Evolutionary conservation across 2,888 invertebrate species (phyloP), one percentile per base, ranked within the genome.

Genomic region (Pasiphila rectangulata): DNA sequence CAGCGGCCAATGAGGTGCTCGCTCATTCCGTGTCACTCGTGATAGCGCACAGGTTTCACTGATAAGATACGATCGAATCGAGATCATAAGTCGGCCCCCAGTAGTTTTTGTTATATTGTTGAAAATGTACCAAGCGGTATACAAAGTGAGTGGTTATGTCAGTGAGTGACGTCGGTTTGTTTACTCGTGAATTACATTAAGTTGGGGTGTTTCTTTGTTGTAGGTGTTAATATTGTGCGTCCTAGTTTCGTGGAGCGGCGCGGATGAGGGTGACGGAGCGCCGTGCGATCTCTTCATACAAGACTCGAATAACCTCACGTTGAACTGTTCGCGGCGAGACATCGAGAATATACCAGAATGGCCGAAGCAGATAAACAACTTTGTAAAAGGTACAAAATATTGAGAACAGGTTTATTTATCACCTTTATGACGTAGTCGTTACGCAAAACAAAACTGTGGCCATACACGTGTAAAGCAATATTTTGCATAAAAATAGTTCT

Each of bases 171-270:
- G 56, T 57, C 54, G 44, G 59, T 49, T 57, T 59, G 66, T 70
- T 68, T 64, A 59, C 64, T 43, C 21, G 35, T 16, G 37, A 34
- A 42, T 73, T 72, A 72, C 64, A 71, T n/a, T 75, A 74, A 71
- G 69, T 72, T 69, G 75, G 69, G 66, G 71, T 71, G 75, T 73
- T 75, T 76, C 72, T 84, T 81, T 84, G 83, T 87, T 84, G 65
- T 84, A 88, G 87, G 85, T 83, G 73, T 76, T 83, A 79, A 77
- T 81, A 74, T 63, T 85, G 64, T 76, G 78, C 73, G 79, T 71
- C 64, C 71, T 85, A 75, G 72, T 80, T 69, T 68, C 68, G 59
- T 58, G 67, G 68, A 64, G 71, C 65, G 63, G 56, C 58, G 76
- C 72, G 51, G 60, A 59, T 54, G 65, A 69, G 60, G 66, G 56